phyloP scores from a whole-genome alignment of 2,113 vertebrate genomes.

The Bos indicus region DNA sequence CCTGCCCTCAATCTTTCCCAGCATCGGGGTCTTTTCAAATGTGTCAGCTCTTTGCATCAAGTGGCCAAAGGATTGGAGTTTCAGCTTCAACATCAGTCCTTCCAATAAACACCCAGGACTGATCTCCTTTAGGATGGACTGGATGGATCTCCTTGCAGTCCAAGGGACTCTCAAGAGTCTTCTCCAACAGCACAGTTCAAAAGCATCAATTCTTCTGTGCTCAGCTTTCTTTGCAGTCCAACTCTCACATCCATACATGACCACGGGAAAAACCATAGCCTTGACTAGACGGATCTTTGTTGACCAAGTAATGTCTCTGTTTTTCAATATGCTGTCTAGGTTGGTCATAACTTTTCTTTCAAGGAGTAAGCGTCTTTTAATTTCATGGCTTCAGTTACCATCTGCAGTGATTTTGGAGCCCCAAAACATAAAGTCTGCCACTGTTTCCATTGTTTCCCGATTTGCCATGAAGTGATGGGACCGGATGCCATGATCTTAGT shows the following conservation, averaged over 20 bases:
- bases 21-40: neutral
- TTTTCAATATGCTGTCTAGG: neutral
- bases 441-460: neutral
- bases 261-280: neutral
- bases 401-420: neutral
- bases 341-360: neutral
- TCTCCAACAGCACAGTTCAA: neutral
- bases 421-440: fast-evolving
- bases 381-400: neutral
- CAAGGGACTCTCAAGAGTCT: neutral
- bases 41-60: neutral
- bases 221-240: neutral
- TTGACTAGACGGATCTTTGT: neutral
- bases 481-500: neutral
- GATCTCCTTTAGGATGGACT: neutral
- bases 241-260: neutral
- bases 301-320: neutral
- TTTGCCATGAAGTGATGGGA: neutral
- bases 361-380: neutral
- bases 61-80: neutral
- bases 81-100: neutral
- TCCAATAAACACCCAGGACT: neutral
- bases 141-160: neutral
- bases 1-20: neutral
- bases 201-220: fast-evolving